phyloP scores from a whole-genome alignment of 2,797 vertebrate genomes.

The Xenops minutus region DNA sequence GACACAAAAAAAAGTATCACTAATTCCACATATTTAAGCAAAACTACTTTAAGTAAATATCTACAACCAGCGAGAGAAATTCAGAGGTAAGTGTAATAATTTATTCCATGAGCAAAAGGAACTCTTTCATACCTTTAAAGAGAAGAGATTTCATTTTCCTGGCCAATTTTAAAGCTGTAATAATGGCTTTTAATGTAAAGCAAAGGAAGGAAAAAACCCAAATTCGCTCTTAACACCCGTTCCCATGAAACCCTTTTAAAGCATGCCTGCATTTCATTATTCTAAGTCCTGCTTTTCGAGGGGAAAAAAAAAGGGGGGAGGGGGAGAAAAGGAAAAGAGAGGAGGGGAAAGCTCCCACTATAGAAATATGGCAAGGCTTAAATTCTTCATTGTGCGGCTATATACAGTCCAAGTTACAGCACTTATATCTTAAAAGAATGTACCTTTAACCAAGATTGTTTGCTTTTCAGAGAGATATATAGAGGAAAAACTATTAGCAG shows the following conservation, averaged over 20 bases:
- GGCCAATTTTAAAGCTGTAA: constrained; percentile 65
- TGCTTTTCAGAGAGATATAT: not conserved
- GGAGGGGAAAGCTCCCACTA: not conserved
- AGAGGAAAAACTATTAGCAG: not conserved
- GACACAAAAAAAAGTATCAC: constrained; percentile 63
- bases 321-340: not conserved
- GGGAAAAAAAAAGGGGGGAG: not conserved
- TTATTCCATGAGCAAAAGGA: constrained; percentile 65
- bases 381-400: constrained; percentile 54
- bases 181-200: constrained; percentile 9
- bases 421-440: constrained; percentile 38
- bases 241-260: constrained; percentile 60
- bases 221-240: not conserved
- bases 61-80: constrained; percentile 68
- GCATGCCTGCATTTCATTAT: constrained; percentile 58
- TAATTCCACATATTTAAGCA: constrained; percentile 73
- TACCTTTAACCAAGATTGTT: constrained; percentile 45
- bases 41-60: constrained; percentile 71
- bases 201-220: not conserved
- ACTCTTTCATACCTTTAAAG: constrained; percentile 64
- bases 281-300: constrained; percentile 46
- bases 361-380: constrained; percentile 25
- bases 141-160: constrained; percentile 65
- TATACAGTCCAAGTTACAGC: constrained; percentile 30
- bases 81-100: constrained; percentile 75